A percentile compares a stretch with the other conserved stretches of the same genome.
These are phyloP conservation scores for Eulacestoma nigropectus DNA, from an alignment of 2,113 vertebrate species.

Conservation along the genomic window DNA sequence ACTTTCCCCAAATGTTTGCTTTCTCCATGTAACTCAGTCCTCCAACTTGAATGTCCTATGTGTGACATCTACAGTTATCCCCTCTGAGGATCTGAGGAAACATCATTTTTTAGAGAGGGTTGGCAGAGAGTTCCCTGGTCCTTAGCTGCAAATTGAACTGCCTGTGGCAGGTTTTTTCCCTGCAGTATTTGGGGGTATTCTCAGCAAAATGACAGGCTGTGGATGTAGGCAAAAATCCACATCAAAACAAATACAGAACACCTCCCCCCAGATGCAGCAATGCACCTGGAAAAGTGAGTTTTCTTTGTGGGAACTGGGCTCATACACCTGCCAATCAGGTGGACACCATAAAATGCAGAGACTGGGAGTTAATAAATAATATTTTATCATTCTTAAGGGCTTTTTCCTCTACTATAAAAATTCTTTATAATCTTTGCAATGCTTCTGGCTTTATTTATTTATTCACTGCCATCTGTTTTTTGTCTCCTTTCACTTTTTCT, in stretches of 20 bases:
- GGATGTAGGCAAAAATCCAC: neutral
- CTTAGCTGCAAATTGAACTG: neutral
- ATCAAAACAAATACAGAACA: neutral
- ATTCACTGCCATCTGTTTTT: constrained; percentile 22
- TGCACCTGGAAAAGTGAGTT: neutral
- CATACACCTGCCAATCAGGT: neutral
- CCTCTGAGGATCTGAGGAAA: neutral
- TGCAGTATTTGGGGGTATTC: neutral
- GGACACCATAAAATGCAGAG: neutral
- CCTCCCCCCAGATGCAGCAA: neutral
- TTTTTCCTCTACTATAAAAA: neutral
- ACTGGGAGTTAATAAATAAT: neutral
- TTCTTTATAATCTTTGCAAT: neutral
- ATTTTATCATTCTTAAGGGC: neutral
- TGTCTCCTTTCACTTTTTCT: constrained; percentile 4
- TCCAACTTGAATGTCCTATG: neutral
- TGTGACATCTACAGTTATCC: neutral
- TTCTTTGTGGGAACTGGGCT: neutral
- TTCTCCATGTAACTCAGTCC: neutral
- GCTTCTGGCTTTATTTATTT: constrained; percentile 35
- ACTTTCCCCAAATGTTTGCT: neutral
- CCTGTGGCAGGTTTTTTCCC: neutral
- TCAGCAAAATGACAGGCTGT: neutral
- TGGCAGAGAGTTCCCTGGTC: neutral
- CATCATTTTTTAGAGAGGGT: neutral